These are phyloP conservation scores for Ochropleura plecta DNA, from an alignment of 2,888 invertebrate species.

Conservation along the genomic window DNA sequence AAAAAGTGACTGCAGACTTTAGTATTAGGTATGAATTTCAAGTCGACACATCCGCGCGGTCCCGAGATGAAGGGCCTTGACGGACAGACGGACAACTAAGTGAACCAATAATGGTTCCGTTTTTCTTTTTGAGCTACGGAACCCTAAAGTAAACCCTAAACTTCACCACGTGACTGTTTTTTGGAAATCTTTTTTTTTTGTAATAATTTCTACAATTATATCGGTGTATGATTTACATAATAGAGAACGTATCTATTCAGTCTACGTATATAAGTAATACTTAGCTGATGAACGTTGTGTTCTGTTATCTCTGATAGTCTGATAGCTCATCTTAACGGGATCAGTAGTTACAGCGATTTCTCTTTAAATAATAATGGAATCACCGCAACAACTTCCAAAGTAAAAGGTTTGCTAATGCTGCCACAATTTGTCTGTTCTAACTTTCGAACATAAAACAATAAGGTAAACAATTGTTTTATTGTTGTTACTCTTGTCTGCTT, in stretches of 20 bases:
- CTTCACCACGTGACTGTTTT: too few relatives aligned
- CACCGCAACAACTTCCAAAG: not conserved
- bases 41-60: too few relatives aligned
- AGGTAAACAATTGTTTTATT: slow-evolving; percentile 40
- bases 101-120: too few relatives aligned
- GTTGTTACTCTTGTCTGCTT: slow-evolving; percentile 33
- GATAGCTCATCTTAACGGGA: not conserved
- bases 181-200: too few relatives aligned
- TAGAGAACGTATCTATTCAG: not conserved
- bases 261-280: not conserved
- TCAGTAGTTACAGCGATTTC: not conserved
- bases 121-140: too few relatives aligned
- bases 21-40: too few relatives aligned
- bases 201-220: not conserved
- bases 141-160: too few relatives aligned
- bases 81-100: too few relatives aligned
- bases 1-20: too few relatives aligned
- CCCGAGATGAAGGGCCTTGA: too few relatives aligned
- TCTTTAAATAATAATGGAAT: slow-evolving; percentile 12
- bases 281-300: not conserved
- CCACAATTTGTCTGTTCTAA: slow-evolving; percentile 10
- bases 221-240: not conserved
- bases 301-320: not conserved
- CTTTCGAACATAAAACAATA: slow-evolving; percentile 30
- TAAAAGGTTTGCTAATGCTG: slow-evolving; percentile 2